Conservation (phyloP, 1,140 invertebrate genomes). For the Drosophila willistoni region DNA sequence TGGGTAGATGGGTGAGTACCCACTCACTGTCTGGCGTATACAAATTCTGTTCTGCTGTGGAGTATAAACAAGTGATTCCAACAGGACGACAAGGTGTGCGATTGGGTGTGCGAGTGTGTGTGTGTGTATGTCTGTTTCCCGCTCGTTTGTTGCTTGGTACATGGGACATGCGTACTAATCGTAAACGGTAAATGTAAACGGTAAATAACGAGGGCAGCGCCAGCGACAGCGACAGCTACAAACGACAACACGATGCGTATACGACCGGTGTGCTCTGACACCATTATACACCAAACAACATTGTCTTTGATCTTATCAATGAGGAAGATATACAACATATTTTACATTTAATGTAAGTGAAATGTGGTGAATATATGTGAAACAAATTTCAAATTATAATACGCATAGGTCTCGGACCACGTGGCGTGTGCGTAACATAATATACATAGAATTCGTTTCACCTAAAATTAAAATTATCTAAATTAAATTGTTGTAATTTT, state of each 20-base stretch:
- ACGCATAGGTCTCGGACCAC: no score
- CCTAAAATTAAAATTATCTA: no score
- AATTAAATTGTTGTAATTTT: no score
- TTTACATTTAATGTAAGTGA: no score
- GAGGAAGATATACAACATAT: neutral
- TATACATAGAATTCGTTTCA: no score
- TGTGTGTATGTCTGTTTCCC: conserved; percentile 5
- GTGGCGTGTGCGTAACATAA: no score
- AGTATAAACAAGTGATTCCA: conserved; percentile 2
- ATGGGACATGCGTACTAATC: conserved; percentile 22
- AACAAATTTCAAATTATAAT: no score
- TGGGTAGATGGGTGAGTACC: neutral
- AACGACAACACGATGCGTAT: conserved; percentile 15
- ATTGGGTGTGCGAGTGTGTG: neutral
- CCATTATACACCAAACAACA: neutral
- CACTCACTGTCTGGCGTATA: neutral
- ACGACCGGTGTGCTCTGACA: conserved; percentile 7
- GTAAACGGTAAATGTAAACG: conserved; percentile 17
- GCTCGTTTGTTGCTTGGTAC: conserved; percentile 1
- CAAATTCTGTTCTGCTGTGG: neutral
- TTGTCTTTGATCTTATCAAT: neutral
- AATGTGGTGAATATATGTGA: no score
- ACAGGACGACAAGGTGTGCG: neutral
- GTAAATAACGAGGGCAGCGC: conserved; percentile 4
- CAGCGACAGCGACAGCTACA: neutral